phyloP scores from a whole-genome alignment of 2,888 invertebrate species.

The Steinernema scapterisci region DNA sequence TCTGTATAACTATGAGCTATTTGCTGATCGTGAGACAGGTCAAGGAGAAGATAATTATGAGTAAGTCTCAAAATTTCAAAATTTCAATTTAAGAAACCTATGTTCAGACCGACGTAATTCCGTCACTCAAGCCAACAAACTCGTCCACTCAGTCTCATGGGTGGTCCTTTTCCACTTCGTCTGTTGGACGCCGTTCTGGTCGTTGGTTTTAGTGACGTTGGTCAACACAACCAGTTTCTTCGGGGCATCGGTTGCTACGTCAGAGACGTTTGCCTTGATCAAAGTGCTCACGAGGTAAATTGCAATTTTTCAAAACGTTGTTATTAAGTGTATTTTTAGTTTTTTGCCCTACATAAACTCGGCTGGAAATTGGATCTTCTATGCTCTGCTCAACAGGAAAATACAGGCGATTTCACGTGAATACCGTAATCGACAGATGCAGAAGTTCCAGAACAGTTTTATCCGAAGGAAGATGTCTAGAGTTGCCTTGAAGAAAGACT shows the following conservation, averaged over 20 bases:
- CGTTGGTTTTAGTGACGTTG: background rate
- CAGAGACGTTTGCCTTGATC: background rate
- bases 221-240: background rate
- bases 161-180: slow-evolving; percentile 42
- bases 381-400: slow-evolving; percentile 47
- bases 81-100: background rate
- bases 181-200: slow-evolving; percentile 48
- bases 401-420: slow-evolving; percentile 20
- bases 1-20: slow-evolving; percentile 51
- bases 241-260: background rate
- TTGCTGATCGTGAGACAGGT: slow-evolving; percentile 52
- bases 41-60: slow-evolving; percentile 34
- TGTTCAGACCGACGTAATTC: too few relatives aligned
- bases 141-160: slow-evolving; percentile 46
- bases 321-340: slow-evolving; percentile 35
- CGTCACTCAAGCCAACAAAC: background rate
- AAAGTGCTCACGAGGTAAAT: background rate
- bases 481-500: too few relatives aligned
- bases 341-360: slow-evolving; percentile 49
- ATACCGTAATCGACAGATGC: background rate
- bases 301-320: background rate
- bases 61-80: background rate
- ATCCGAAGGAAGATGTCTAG: background rate
- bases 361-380: slow-evolving; percentile 54
- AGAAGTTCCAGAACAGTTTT: background rate